Base-by-base conservation (phyloP, 2,113 vertebrate genomes). In the Hydrochoerus hydrochaeris region DNA sequence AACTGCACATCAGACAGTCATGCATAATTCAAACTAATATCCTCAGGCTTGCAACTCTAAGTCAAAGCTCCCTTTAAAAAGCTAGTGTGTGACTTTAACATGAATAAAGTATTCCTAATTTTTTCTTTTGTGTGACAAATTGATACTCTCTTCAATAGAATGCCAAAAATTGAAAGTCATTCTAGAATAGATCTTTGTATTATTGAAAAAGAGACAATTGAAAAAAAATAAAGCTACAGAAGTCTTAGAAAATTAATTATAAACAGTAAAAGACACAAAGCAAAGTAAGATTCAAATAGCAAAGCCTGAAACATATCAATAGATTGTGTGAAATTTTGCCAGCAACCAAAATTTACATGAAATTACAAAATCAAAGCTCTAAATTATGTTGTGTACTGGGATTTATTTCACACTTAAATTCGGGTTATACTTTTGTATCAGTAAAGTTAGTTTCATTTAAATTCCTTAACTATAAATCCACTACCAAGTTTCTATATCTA, bases 11-110 rank as follows among this genome's bases (percentile, higher is more conserved):
- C 98, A 99, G 98, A 99, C 98, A 99, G 98, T 98, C 99, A 99
- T 99, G 98, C 98, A 98, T 99, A 99, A 99, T 99, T 99, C 98
- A 99, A 98, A 98, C 98, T 98, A 98, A 98, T 98, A 98, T 98
- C 98, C 98, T 98, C 98, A 97, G 98, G 98, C 99, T 98, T 98
- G 97, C 97, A 98, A 98, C 98, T 98, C 98, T 93, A 98, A 98
- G 98, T 98, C 98, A 98, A 98, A 98, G 97, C 98, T 98, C 97
- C 98, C 98, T 98, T 98, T 98, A 99, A 99, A 98, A 98, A 98
- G 98, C 97, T 95, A 98, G 94, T 98, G 98, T 98, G 98, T 98
- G 98, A 98, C 98, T 98, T 97, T 87, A 98, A 98, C 98, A 98
- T 97, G 98, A 98, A 98, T 97, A 98, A 98, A 98, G 98, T 94